A percentile compares a stretch with the other conserved stretches of the same genome.
Conservation (phyloP, 2,797 vertebrate species). For the Dromococcyx pavoninus region DNA sequence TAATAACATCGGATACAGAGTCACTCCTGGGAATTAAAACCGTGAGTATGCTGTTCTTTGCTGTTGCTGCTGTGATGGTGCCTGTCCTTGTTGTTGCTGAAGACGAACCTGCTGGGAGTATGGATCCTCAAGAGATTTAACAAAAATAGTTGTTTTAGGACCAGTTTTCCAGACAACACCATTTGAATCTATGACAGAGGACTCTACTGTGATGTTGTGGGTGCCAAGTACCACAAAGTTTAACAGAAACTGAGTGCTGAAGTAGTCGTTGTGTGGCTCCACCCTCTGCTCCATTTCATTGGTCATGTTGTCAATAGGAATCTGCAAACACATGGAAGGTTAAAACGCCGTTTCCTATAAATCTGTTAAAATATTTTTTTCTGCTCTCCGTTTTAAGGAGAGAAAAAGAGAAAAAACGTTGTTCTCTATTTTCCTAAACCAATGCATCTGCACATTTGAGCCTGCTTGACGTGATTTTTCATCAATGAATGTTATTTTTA, state of each 20-base stretch:
- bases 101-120: constrained; percentile 95
- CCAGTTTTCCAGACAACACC: constrained; percentile 96
- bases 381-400: not conserved
- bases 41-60: constrained; percentile 85
- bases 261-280: constrained; percentile 98
- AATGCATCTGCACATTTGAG: not conserved
- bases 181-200: constrained; percentile 92
- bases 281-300: constrained; percentile 97
- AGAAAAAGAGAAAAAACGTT: not conserved
- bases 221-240: constrained; percentile 92
- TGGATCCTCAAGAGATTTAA: constrained; percentile 95
- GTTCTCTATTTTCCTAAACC: not conserved
- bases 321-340: constrained; percentile 74
- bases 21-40: constrained; percentile 72
- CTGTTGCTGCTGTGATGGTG: constrained; percentile 74
- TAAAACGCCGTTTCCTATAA: not conserved
- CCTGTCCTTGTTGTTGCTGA: constrained; percentile 87
- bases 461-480: not conserved
- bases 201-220: constrained; percentile 92
- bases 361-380: not conserved
- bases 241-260: constrained; percentile 96
- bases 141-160: constrained; percentile 89
- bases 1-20: not conserved
- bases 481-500: not conserved
- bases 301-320: constrained; percentile 87